Evolutionary conservation across 2,797 vertebrate species (phyloP).

Genomic region (Anabacerthia variegaticeps): DNA sequence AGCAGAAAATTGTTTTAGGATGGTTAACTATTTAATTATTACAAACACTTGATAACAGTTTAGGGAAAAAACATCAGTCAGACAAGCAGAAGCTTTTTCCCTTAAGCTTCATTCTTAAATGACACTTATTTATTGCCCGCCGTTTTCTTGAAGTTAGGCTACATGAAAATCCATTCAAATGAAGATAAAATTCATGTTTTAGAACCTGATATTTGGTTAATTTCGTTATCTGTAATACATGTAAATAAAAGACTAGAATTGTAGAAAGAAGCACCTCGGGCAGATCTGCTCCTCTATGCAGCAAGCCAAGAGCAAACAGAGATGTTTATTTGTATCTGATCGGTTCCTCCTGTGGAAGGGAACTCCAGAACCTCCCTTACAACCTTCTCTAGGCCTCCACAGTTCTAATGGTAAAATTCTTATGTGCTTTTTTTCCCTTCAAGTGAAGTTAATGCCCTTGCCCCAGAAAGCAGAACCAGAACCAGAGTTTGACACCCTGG

Average conservation of each 20-base stretch:
- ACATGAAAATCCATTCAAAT: background rate
- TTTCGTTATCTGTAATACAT: background rate
- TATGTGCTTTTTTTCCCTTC: background rate
- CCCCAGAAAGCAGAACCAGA: background rate
- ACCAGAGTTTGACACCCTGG: too few species aligned
- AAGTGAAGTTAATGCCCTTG: background rate
- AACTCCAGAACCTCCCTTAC: background rate
- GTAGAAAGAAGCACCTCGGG: background rate
- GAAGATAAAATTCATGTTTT: background rate
- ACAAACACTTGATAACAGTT: background rate
- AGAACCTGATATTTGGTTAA: background rate
- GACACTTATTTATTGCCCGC: background rate
- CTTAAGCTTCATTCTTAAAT: background rate
- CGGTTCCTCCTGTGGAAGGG: background rate
- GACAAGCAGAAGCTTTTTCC: background rate
- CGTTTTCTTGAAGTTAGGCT: background rate
- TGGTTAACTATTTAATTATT: conserved; percentile 23
- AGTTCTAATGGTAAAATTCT: background rate
- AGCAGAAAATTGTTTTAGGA: background rate
- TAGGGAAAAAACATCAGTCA: background rate
- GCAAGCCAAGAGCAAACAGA: background rate
- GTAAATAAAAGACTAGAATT: background rate
- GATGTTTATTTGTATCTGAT: background rate
- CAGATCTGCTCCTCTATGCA: background rate
- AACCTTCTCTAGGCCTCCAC: background rate